Evolutionary conservation across 2,888 invertebrate genomes (phyloP), one percentile per base, ranked within the genome.

Genomic region (Strigamia transsilvanica): DNA sequence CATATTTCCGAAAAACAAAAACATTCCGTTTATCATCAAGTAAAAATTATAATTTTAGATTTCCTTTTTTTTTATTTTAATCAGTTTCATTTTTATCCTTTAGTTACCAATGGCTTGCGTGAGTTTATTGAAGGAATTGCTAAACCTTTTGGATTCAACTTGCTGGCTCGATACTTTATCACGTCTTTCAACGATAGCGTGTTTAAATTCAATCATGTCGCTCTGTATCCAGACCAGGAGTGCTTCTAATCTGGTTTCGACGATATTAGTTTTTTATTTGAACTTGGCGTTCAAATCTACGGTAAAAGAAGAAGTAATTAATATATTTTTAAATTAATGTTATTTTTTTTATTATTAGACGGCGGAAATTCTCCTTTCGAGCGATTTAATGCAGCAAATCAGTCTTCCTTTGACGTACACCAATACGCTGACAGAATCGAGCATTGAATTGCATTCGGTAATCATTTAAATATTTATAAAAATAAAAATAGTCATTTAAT

Each of bases 351-450:
- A 38, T 10, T 27, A 61, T 66, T 66, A 82, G 82, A 34, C 77
- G 12, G 82, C 82, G 41, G 27, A 82, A 34, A 42, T 42, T 32
- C 32, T 82, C 4, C 15, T 23, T 18, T 34, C 82, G 21, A 77
- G 42, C 21, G 78, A 82, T 41, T 32, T 82, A 42, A 82, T 82
- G 78, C 82, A 82, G 41, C 82, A 82, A 41, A 46, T 82, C 2
- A 77, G 82, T 42, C 78, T 82, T 10, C 82, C 82, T 10, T 77
- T 82, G 15, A 82, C 77, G 5, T 73, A 21, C 23, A 78, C 42
- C 7, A 38, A 46, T 12, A 46, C 80, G 21, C 1, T 42, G 1
- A 18, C 46, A 10, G 79, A 81, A 12, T 27, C 66, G 3, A 56
- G 27, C 18, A 21, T 23, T 23, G 80, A 56, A 18, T 80, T 80